phyloP scores from a whole-genome alignment of 2,113 vertebrate genomes.

The Typhlomys cinereus region DNA sequence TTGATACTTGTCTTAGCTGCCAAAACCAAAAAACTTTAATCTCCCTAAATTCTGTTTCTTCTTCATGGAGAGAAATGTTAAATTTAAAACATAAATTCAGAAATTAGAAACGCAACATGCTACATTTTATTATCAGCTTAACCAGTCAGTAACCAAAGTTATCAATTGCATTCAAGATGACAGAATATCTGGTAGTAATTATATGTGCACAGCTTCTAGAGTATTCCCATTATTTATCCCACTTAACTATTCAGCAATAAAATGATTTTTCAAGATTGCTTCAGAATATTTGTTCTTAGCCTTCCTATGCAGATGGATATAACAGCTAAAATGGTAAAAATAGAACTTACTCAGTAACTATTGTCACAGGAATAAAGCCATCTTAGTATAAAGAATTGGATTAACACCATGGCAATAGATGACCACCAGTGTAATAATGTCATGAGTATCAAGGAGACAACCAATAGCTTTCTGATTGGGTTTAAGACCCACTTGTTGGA shows the following conservation, averaged over 20 bases:
- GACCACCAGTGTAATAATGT: too few species aligned
- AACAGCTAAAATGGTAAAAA: not conserved
- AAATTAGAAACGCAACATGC: not conserved
- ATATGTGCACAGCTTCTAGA: not conserved
- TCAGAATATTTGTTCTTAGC: not conserved
- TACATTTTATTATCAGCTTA: not conserved
- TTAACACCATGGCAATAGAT: too few species aligned
- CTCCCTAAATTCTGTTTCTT: not conserved
- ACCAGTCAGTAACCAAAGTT: not conserved
- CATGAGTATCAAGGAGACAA: too few species aligned
- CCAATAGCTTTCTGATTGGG: too few species aligned
- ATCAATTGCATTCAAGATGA: not conserved
- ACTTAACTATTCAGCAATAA: not conserved
- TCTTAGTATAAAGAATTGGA: not conserved
- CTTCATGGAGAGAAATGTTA: not conserved
- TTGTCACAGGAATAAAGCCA: not conserved
- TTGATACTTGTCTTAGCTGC: not conserved
- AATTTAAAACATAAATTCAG: constrained; percentile 2
- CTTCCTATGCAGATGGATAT: not conserved
- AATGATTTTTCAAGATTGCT: not conserved
- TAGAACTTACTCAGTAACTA: not conserved
- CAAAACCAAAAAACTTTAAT: not conserved
- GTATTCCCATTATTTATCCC: not conserved
- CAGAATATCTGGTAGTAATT: not conserved
- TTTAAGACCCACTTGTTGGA: too few species aligned